Conservation (phyloP, 35 echinoderm and acorn worm genomes). For the Nesometra sesokonis region DNA sequence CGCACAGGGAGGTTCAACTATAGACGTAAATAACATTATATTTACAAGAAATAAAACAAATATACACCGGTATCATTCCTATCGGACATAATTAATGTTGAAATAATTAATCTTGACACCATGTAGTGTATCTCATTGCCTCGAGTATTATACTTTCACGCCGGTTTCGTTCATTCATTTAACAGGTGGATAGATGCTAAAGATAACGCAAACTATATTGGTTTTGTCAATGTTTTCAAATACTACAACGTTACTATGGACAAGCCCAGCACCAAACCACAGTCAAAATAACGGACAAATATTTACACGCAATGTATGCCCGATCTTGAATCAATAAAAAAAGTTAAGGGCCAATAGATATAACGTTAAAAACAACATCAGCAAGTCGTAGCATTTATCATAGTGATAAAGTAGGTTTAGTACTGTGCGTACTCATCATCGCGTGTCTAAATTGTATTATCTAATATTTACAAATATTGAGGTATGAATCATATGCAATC, state of each 20-base stretch:
- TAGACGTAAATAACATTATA: too few relatives aligned
- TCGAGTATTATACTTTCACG: too few relatives aligned
- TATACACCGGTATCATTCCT: too few relatives aligned
- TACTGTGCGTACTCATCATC: not conserved
- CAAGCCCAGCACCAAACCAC: not conserved
- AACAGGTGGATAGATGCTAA: too few relatives aligned
- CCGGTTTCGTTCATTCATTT: too few relatives aligned
- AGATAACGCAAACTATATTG: not conserved
- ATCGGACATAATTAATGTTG: too few relatives aligned
- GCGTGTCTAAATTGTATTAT: not conserved
- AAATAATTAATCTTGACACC: too few relatives aligned
- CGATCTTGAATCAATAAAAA: not conserved
- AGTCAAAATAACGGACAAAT: not conserved
- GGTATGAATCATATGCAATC: not conserved
- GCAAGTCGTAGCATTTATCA: not conserved
- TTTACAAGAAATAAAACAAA: too few relatives aligned
- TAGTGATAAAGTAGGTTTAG: not conserved
- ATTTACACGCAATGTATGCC: not conserved
- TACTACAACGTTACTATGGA: not conserved
- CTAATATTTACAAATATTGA: not conserved
- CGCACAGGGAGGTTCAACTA: too few relatives aligned
- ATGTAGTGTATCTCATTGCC: too few relatives aligned
- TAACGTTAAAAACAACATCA: not conserved
- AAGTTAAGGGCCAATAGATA: not conserved
- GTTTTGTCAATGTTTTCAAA: not conserved